Base-by-base conservation (phyloP, 1,140 invertebrate genomes). In the Copidosoma floridanum region DNA sequence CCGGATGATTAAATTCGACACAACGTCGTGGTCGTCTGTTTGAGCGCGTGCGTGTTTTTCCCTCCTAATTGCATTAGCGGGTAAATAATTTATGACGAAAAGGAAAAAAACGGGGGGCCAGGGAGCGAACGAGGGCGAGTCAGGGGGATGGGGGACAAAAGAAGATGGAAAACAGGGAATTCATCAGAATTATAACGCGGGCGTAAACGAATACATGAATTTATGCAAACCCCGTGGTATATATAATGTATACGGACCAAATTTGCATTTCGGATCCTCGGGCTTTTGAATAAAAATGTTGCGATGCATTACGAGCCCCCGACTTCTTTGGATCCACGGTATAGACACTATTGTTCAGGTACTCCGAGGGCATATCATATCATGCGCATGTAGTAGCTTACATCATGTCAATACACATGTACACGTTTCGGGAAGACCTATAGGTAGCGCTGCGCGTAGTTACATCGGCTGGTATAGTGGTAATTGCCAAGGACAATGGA, bases 401-500 rank as follows among this genome's bases (percentile, higher is more conserved):
- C n/a, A n/a, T n/a, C n/a, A n/a, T n/a, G n/a, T n/a, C n/a, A n/a
- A n/a, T n/a, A n/a, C n/a, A n/a, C n/a, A n/a, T n/a, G n/a, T n/a
- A n/a, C n/a, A n/a, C n/a, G n/a, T n/a, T n/a, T n/a, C n/a, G n/a
- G n/a, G n/a, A n/a, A n/a, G n/a, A n/a, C n/a, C n/a, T n/a, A n/a
- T n/a, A n/a, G n/a, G n/a, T n/a, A 48, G 62, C 48, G 46, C 50
- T 40, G 41, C 16, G 47, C 10, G 10, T 18, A 57, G 38, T 29
- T n/a, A n/a, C n/a, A n/a, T n/a, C n/a, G n/a, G n/a, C n/a, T n/a
- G n/a, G n/a, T n/a, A 35, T 37, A 46, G 14, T 52, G n/a, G 55
- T 56, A 65, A 69, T 65, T 64, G 40, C 32, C n/a, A 23, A 41
- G 66, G 67, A 72, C 71, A 72, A 72, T 71, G 65, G 68, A 68